Base-by-base conservation (phyloP, 2,797 vertebrate genomes). In the Gymnodraco acuticeps region DNA sequence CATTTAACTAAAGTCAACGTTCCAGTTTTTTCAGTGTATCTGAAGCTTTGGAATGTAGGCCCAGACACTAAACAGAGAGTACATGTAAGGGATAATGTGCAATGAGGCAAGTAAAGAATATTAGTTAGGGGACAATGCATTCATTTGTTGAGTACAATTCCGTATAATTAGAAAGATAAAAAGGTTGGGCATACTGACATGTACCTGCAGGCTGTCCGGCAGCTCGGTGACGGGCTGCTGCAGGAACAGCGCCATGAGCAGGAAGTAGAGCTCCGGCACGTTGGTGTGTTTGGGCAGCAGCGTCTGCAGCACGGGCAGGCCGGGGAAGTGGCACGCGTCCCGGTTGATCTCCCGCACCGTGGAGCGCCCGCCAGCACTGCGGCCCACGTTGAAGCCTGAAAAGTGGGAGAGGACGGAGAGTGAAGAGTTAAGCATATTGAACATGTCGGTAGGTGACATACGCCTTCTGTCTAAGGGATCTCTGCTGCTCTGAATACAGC, bases 171-270 rank as follows among this genome's bases (percentile, higher is more conserved):
- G 59, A 70, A 64, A 23, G 53, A 77, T 55, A 70, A 80, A 81
- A 86, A 87, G 74, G 53, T 54, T 55, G 75, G 75, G 74, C 61
- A 84, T 94, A 95, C 94, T 95, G 82, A 96, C 97, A 97, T 96
- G 96, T 97, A 99, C 98, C 97, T 99, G 98, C 92, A 98, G 97
- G 92, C 97, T 97, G 93, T 98, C 98, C 11, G 98, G 98, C 95
- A 99, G 96, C 90, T 98, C 97, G 31, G 95, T 97, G 89, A 99
- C 96, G 0, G 98, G 98, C 95, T 99, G 98, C 93, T 99, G 98
- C 76, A 99, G 95, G 91, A 99, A 99, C 42, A 99, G 94, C 2
- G 98, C 97, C 98, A 99, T 99, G 73, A 99, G 96, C 85, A 99
- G 95, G 87, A 99, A 99, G 91, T 99, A 99, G 67, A 99, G 96